Percentiles rank a stretch among this genome's conserved stretches.
Conservation (phyloP, 1,140 invertebrate genomes). For the Diploscapter pachys region DNA sequence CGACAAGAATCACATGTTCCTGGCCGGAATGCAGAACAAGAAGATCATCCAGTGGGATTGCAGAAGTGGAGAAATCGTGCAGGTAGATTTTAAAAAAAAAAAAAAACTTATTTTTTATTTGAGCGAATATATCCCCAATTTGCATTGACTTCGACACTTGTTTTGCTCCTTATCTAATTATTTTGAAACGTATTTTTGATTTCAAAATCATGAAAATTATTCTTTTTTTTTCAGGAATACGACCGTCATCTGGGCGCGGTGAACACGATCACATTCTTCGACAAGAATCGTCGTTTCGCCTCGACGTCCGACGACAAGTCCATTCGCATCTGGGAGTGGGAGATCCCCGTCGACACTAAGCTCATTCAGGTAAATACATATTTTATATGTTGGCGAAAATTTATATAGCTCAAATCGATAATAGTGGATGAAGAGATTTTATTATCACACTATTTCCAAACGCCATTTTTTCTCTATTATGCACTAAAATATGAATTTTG, state of each 20-base stretch:
- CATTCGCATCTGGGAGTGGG: slow-evolving; percentile 98
- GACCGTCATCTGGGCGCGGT: slow-evolving; percentile 96
- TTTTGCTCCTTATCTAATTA: background rate
- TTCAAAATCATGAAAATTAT: background rate
- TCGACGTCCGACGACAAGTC: slow-evolving; percentile 95
- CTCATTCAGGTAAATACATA: slow-evolving; percentile 72
- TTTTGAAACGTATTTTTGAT: too few species aligned
- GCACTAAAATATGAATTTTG: too few species aligned
- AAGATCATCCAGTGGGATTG: slow-evolving; percentile 96
- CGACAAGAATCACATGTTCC: slow-evolving; percentile 94
- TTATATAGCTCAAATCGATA: too few species aligned
- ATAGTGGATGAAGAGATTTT: too few species aligned
- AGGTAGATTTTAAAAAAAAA: slow-evolving; percentile 20
- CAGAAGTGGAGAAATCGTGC: slow-evolving; percentile 83
- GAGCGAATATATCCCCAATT: background rate
- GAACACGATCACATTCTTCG: slow-evolving; percentile 97
- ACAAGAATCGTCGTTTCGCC: slow-evolving; percentile 75
- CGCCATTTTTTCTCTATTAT: too few species aligned
- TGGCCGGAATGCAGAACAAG: slow-evolving; percentile 96
- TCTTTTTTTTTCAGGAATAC: slow-evolving; percentile 77
- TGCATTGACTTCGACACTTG: background rate
- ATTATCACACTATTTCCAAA: too few species aligned
- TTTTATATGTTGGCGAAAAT: too few species aligned
- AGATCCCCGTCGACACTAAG: slow-evolving; percentile 99
- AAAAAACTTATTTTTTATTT: background rate